Conservation (phyloP, 2,888 invertebrate species). For the Emmelina monodactyla region DNA sequence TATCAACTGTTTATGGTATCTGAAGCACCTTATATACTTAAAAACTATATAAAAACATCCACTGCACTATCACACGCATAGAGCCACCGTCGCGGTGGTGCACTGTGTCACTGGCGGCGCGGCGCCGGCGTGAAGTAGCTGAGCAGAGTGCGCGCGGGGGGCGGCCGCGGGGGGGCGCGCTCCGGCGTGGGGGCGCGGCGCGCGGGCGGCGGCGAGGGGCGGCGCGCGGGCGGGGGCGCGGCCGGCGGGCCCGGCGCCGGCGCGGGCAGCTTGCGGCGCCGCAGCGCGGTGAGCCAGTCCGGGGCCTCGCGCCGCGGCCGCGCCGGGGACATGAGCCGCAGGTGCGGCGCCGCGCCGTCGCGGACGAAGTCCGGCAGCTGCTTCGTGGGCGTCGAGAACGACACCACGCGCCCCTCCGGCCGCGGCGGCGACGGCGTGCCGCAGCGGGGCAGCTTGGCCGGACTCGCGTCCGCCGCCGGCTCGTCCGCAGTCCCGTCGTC, state of each 20-base stretch:
- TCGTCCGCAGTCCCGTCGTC: neutral
- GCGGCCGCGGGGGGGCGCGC: constrained; percentile 30
- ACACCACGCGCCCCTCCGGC: constrained; percentile 1
- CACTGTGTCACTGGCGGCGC: too few species aligned
- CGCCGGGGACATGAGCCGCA: constrained; percentile 57
- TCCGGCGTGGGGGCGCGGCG: constrained; percentile 9
- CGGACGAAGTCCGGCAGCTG: constrained; percentile 17
- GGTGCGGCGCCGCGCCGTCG: constrained; percentile 18
- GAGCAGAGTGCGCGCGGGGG: constrained; percentile 31
- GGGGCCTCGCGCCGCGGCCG: constrained; percentile 24
- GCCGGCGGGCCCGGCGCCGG: constrained; percentile 37
- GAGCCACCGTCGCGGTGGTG: too few species aligned
- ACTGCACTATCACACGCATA: too few species aligned
- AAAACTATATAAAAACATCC: too few species aligned
- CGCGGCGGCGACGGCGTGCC: constrained; percentile 18
- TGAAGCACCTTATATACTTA: too few species aligned
- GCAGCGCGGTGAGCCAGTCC: constrained; percentile 37
- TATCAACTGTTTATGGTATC: too few species aligned
- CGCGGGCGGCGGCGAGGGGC: constrained; percentile 21
- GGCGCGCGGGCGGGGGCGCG: constrained; percentile 27
- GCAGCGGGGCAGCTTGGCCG: constrained; percentile 7
- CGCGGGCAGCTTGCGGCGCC: constrained; percentile 18
- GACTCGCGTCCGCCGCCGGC: constrained; percentile 10
- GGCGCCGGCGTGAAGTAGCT: constrained; percentile 50
- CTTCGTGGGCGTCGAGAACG: constrained; percentile 5